These are phyloP conservation scores for Sapajus apella DNA, from an alignment of 2,113 vertebrate species.

Conservation along the genomic window DNA sequence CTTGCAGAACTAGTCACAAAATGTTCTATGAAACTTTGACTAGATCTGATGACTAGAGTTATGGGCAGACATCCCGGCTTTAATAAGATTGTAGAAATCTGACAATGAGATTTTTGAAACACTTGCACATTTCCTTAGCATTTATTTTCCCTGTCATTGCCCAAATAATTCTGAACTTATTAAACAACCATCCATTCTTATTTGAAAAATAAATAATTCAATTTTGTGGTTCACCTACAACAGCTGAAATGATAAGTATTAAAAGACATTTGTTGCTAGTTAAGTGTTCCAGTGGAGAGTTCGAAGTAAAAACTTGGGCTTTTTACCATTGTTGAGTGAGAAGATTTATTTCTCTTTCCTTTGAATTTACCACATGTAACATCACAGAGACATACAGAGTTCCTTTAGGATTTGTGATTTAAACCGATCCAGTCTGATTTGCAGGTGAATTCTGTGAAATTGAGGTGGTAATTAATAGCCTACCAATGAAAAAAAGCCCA, in stretches of 20 bases:
- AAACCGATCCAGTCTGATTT: neutral
- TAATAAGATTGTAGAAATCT: slow-evolving; percentile 63
- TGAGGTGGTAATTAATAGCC: too few relatives aligned
- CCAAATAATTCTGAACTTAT: slow-evolving; percentile 60
- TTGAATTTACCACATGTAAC: neutral
- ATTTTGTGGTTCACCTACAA: slow-evolving; percentile 70
- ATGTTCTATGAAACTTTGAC: slow-evolving; percentile 49
- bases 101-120: slow-evolving; percentile 70
- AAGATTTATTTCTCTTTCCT: slow-evolving; percentile 28
- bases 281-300: slow-evolving; percentile 20
- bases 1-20: slow-evolving; percentile 3
- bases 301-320: slow-evolving; percentile 32
- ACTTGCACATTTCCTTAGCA: slow-evolving; percentile 52
- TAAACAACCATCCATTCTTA: slow-evolving; percentile 54
- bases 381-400: neutral
- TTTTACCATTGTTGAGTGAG: neutral
- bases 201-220: slow-evolving; percentile 75
- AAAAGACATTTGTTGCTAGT: slow-evolving; percentile 61
- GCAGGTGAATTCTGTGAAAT: neutral
- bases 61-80: slow-evolving; percentile 64
- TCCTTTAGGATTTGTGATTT: slow-evolving; percentile 21
- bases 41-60: slow-evolving; percentile 56
- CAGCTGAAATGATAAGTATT: slow-evolving; percentile 65
- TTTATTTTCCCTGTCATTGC: slow-evolving; percentile 69
- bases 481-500: too few relatives aligned